A percentile compares a stretch with the other conserved stretches of the same genome.
Evolutionary conservation across 1,140 invertebrate species (phyloP).

Genomic region (Hydropsyche tenuis): DNA sequence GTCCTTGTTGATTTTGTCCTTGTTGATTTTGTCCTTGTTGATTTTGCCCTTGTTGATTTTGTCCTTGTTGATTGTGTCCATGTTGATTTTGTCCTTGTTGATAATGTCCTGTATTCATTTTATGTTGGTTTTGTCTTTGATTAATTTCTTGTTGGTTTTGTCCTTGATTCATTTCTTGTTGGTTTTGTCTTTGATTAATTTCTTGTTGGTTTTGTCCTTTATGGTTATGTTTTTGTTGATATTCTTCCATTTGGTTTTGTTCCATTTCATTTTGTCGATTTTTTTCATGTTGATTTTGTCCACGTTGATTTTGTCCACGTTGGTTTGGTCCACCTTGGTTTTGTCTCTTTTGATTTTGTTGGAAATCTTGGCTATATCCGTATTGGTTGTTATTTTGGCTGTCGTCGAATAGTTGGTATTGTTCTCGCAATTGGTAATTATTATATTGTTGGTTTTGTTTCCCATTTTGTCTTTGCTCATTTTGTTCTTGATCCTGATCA

Average conservation of each 20-base stretch:
- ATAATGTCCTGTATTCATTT: not conserved
- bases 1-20: not conserved
- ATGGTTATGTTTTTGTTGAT: not conserved
- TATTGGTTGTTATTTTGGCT: not conserved
- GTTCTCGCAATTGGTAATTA: no score
- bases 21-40: conserved; percentile 1
- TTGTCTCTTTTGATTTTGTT: not conserved
- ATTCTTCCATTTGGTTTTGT: not conserved
- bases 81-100: not conserved
- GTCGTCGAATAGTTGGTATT: not conserved
- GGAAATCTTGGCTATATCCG: not conserved
- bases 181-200: not conserved
- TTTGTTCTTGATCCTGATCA: not conserved
- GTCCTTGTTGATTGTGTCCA: not conserved
- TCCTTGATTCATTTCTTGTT: not conserved
- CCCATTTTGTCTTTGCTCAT: not conserved
- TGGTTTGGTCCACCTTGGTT: not conserved
- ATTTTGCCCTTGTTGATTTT: not conserved
- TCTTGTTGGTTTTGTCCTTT: not conserved
- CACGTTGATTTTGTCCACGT: not conserved
- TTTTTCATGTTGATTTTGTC: not conserved
- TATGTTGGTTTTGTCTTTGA: not conserved
- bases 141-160: not conserved
- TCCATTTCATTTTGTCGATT: not conserved
- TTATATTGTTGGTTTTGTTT: not conserved